phyloP scores from a whole-genome alignment of 2,888 invertebrate species.

The Harpalus rufipes region DNA sequence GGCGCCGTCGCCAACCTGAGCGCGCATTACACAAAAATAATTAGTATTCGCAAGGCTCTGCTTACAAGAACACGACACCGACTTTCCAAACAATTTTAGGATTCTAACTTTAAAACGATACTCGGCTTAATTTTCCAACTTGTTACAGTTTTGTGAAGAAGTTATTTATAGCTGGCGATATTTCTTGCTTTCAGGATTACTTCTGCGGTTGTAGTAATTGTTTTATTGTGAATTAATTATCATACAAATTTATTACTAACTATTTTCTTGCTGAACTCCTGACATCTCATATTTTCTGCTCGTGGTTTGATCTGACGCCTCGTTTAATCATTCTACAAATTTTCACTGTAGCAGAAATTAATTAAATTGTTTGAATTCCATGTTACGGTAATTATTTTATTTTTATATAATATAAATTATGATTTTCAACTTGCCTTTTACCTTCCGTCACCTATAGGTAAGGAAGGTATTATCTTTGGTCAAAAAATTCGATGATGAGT shows the following conservation, averaged over 20 bases:
- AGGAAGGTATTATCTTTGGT: too few species aligned
- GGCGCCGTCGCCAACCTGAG: slow-evolving; percentile 22
- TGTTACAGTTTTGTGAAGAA: slow-evolving; percentile 51
- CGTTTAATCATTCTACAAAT: not conserved
- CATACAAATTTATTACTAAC: slow-evolving; percentile 32
- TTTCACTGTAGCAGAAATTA: not conserved
- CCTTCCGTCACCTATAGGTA: too few species aligned
- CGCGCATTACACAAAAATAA: slow-evolving; percentile 62
- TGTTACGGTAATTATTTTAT: not conserved
- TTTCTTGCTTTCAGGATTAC: slow-evolving; percentile 29
- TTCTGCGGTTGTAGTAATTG: slow-evolving; percentile 31
- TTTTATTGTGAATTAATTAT: slow-evolving; percentile 36
- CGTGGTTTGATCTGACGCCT: not conserved
- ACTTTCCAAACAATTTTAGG: slow-evolving; percentile 53
- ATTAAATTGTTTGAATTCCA: not conserved
- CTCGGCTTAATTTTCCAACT: slow-evolving; percentile 47
- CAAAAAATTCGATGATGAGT: too few species aligned
- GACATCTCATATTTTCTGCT: not conserved
- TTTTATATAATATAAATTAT: too few species aligned
- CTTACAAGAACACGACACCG: slow-evolving; percentile 57
- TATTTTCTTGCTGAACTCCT: slow-evolving; percentile 8
- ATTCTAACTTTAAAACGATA: slow-evolving; percentile 54
- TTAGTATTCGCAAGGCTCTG: slow-evolving; percentile 57
- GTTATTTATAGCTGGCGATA: slow-evolving; percentile 57
- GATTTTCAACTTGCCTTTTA: too few species aligned